Conservation (phyloP, 2,797 vertebrate species). For the Sebastes alutus region DNA sequence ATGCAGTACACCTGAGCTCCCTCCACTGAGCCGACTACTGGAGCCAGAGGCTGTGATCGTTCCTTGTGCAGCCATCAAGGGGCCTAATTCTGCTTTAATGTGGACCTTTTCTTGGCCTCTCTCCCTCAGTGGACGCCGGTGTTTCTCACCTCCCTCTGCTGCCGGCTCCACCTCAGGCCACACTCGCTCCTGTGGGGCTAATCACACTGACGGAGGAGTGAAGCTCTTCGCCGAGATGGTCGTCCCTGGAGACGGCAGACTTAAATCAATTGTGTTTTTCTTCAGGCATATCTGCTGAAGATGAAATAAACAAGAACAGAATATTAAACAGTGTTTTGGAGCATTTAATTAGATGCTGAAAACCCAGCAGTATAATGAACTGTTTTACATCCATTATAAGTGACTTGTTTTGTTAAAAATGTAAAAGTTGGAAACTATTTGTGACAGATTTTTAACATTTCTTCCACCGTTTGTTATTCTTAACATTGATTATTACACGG, state of each 20-base stretch:
- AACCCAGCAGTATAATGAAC: background rate
- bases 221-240: constrained; percentile 24
- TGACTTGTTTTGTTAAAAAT: background rate
- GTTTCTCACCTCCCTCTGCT: constrained; percentile 39
- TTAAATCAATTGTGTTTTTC: constrained; percentile 55
- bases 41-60: constrained; percentile 50
- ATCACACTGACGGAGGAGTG: constrained; percentile 35
- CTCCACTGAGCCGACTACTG: constrained; percentile 15
- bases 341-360: background rate
- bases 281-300: constrained; percentile 24
- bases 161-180: constrained; percentile 41
- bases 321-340: constrained; percentile 2
- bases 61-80: constrained; percentile 29
- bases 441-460: background rate
- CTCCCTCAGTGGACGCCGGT: constrained; percentile 23
- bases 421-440: background rate
- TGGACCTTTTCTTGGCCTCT: constrained; percentile 13
- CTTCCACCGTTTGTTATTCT: background rate
- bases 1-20: constrained; percentile 29
- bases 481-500: background rate
- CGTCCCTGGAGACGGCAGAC: constrained; percentile 46
- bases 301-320: constrained; percentile 21
- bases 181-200: constrained; percentile 47
- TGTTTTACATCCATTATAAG: background rate
- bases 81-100: constrained; percentile 27